Percentiles rank a stretch among this genome's conserved stretches.
Evolutionary conservation across 2,888 invertebrate genomes (phyloP).

Genomic region (Campopleginae sp.): DNA sequence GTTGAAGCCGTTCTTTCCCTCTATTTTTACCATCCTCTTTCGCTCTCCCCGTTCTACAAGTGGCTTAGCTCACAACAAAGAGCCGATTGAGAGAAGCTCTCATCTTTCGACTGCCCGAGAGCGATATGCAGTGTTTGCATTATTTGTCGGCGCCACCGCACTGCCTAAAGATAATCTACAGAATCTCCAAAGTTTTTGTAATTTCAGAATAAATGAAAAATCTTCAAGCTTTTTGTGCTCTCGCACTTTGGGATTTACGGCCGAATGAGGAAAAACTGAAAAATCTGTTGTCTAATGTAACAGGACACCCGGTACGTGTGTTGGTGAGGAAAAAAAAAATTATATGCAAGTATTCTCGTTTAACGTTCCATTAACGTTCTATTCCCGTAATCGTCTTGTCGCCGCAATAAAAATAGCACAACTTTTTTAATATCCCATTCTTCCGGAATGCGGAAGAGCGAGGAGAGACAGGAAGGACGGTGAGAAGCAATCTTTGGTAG

Average conservation of each 20-base stretch:
- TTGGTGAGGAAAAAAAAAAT: constrained; percentile 1
- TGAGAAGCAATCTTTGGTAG: constrained; percentile 4
- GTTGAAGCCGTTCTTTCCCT: constrained; percentile 3
- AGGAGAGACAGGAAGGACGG: background rate
- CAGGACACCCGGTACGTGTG: constrained; percentile 7
- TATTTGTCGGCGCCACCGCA: background rate
- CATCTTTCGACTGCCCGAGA: background rate
- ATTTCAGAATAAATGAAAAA: background rate
- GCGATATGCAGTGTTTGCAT: constrained; percentile 18
- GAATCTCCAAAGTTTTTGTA: background rate
- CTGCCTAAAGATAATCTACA: background rate
- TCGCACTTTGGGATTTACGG: background rate
- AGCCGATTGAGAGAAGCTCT: constrained; percentile 46
- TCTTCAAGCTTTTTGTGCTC: background rate
- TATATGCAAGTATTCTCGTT: background rate
- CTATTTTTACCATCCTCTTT: constrained; percentile 50
- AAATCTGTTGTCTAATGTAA: constrained; percentile 2
- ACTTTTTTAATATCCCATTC: constrained; percentile 20
- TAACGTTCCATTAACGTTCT: constrained; percentile 23
- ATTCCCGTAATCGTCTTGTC: constrained; percentile 11
- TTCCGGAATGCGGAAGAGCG: constrained; percentile 33
- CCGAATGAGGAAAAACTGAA: background rate
- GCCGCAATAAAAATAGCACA: constrained; percentile 23
- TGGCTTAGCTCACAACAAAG: constrained; percentile 54
- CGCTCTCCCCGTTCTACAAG: constrained; percentile 48